Evolutionary conservation across 2,888 invertebrate species (phyloP).

Genomic region (Melieria crassipennis): DNA sequence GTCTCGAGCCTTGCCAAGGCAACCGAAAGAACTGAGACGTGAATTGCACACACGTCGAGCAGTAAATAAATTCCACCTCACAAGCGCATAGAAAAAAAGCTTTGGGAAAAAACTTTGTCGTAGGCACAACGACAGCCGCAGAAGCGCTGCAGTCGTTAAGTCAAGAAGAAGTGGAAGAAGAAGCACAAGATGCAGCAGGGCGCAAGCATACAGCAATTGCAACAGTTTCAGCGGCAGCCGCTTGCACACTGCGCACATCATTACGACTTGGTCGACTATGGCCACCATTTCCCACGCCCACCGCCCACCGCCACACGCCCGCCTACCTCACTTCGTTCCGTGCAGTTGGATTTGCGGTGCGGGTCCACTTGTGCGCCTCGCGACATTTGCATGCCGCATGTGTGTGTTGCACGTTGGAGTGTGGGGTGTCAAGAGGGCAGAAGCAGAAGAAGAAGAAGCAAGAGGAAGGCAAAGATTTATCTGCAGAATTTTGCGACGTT

Average conservation of each 20-base stretch:
- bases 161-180: conserved; percentile 48
- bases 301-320: too few species aligned
- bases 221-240: not conserved
- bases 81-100: too few species aligned
- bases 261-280: conserved; percentile 53
- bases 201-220: not conserved
- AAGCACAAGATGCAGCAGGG: not conserved
- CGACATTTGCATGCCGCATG: not conserved
- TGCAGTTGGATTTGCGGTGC: not conserved
- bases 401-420: not conserved
- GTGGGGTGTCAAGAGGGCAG: not conserved
- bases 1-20: too few species aligned
- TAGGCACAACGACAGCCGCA: too few species aligned
- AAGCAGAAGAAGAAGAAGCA: not conserved
- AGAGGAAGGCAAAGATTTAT: not conserved
- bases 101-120: too few species aligned
- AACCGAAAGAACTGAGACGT: too few species aligned
- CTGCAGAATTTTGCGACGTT: not conserved
- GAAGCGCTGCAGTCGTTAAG: too few species aligned
- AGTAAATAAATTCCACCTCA: too few species aligned
- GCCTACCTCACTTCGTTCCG: not conserved
- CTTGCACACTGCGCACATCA: conserved; percentile 55
- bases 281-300: too few species aligned
- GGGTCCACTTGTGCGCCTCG: not conserved
- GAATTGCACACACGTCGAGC: too few species aligned